phyloP scores from a whole-genome alignment of 2,797 vertebrate species.

The Microhierax caerulescens region DNA sequence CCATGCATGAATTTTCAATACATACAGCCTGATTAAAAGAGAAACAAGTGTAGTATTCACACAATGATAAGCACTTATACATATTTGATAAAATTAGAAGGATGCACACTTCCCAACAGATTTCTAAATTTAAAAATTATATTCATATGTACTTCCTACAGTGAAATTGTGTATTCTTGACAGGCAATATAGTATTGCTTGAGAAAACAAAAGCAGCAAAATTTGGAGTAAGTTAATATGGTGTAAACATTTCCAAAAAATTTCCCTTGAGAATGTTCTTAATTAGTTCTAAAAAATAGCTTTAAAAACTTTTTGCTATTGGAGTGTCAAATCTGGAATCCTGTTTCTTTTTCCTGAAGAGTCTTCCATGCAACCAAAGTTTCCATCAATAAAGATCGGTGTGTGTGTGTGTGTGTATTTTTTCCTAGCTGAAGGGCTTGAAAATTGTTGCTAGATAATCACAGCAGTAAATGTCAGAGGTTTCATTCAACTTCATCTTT shows the following conservation, averaged over 20 bases:
- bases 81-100: not conserved
- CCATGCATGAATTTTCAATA: constrained; percentile 94
- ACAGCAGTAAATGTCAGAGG: not conserved
- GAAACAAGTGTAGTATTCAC: not conserved
- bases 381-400: not conserved
- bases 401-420: not conserved
- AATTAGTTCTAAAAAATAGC: not conserved
- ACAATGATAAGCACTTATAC: not conserved
- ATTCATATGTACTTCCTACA: not conserved
- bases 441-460: not conserved
- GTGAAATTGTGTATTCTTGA: not conserved
- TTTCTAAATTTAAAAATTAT: not conserved
- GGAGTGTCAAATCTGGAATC: not conserved
- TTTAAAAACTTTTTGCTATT: not conserved
- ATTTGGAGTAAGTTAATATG: not conserved
- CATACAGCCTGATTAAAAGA: constrained; percentile 87
- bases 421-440: not conserved
- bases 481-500: not conserved
- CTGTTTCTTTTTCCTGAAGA: not conserved
- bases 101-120: not conserved
- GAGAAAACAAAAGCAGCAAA: not conserved
- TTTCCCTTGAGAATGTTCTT: not conserved
- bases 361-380: not conserved
- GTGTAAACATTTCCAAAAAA: not conserved
- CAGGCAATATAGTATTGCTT: not conserved